These are phyloP conservation scores for Mechanitis messenoides DNA, from an alignment of 2,888 invertebrate genomes.

Conservation along the genomic window DNA sequence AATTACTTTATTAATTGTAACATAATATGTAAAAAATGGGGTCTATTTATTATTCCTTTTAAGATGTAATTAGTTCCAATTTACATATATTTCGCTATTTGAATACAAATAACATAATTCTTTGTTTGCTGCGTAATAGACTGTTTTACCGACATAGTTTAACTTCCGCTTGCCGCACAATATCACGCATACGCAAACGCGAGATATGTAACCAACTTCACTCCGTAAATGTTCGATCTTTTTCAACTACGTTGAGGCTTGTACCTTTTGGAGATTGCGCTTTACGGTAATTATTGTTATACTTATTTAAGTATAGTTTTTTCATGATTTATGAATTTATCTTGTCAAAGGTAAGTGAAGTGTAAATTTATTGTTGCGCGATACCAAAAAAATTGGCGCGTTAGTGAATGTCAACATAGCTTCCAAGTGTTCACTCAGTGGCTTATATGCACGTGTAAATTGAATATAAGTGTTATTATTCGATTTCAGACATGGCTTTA, in stretches of 20 bases:
- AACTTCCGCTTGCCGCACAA: slow-evolving; percentile 70
- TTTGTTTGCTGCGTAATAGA: slow-evolving; percentile 56
- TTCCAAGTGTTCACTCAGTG: slow-evolving; percentile 55
- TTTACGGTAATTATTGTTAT: slow-evolving; percentile 73
- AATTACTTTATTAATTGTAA: not conserved
- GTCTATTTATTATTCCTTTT: not conserved
- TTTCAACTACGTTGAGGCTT: slow-evolving; percentile 71
- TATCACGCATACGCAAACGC: slow-evolving; percentile 65
- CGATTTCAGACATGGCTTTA: slow-evolving; percentile 77
- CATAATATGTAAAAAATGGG: not conserved
- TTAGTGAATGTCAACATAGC: slow-evolving; percentile 69
- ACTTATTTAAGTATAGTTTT: slow-evolving; percentile 41
- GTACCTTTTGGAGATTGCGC: slow-evolving; percentile 65
- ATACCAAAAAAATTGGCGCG: slow-evolving; percentile 63
- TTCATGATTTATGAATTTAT: slow-evolving; percentile 36
- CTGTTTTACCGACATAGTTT: slow-evolving; percentile 55
- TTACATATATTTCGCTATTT: slow-evolving; percentile 12
- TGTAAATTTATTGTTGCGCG: slow-evolving; percentile 40
- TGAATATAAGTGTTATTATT: slow-evolving; percentile 54
- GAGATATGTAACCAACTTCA: slow-evolving; percentile 61
- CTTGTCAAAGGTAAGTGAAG: slow-evolving; percentile 43
- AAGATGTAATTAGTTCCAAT: not conserved
- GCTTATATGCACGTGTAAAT: slow-evolving; percentile 67
- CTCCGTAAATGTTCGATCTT: slow-evolving; percentile 72
- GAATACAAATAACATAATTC: slow-evolving; percentile 15